Evolutionary conservation across 1,140 invertebrate genomes (phyloP), one percentile per base, ranked within the genome.

Genomic region (Goniozus legneri): DNA sequence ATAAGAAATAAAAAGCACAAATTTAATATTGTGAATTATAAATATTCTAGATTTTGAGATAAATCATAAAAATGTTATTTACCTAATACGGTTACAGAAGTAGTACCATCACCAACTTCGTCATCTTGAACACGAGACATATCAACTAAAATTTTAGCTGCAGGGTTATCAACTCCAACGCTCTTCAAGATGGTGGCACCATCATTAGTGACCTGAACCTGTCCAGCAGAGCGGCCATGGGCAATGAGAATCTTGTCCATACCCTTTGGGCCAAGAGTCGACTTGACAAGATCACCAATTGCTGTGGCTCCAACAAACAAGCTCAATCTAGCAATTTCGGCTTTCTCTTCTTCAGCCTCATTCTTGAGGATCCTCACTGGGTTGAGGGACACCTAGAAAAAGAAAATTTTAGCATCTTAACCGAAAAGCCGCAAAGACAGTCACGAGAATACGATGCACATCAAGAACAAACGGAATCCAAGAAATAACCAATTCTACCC

Each of bases 241-340:
- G 89, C 84, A n/a, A 96, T 85, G 8, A 99, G 77, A 63, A 99
- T 98, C 81, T 99, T 99, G 73, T 99, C 97, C 97, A 99, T 99
- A 67, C 97, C 97, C 79, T 99, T 99, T 12, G 97, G 97, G 13
- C 97, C 97, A 10, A 99, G 79, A 8, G 97, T 99, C 47, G 91
- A 95, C 73, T 98, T 99, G 0, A 99, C 91, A 36, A 99, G 79
- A 77, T 99, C 97, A 13, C 97, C 97, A 66, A 99, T 96, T 3
- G 96, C 94, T 67, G 97, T 98, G 16, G 95, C 97, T 33, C 97
- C 97, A 59, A 98, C 88, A 73, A 99, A 99, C 62, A 92, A 93
- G 30, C 95, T 98, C 75, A 99, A 76, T 41, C 95, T 85, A 55
- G 95, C 95, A 62, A 89, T 88, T 78, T 99, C 97, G 20, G 90